A percentile compares a stretch with the other conserved stretches of the same genome.
Evolutionary conservation across 2,113 vertebrate genomes (phyloP).

Genomic region (human (Homo sapiens)): DNA sequence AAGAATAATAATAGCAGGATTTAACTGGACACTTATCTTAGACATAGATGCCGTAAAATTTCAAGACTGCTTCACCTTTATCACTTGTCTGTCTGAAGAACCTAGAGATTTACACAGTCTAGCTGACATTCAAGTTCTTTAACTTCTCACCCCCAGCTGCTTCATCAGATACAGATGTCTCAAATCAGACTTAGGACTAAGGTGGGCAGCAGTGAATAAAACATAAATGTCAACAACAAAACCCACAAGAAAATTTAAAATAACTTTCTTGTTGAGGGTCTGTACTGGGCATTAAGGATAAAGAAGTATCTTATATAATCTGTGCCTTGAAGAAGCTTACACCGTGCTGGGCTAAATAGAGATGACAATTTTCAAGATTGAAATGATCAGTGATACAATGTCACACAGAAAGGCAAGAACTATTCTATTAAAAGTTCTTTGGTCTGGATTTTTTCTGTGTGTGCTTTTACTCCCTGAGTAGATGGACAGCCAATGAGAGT

Average conservation of each 20-base stretch:
- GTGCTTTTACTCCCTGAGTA: neutral
- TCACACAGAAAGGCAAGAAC: neutral
- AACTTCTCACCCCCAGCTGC: too few species aligned
- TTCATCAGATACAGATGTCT: neutral
- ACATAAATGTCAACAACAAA: neutral
- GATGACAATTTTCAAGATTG: neutral
- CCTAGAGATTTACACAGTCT: neutral
- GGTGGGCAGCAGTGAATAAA: neutral
- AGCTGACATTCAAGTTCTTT: neutral
- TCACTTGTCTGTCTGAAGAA: neutral
- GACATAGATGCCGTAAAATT: neutral
- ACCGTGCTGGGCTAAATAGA: neutral
- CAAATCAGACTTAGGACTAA: neutral
- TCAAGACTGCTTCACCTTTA: neutral
- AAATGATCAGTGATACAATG: neutral
- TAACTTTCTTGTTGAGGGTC: neutral
- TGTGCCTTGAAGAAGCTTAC: neutral
- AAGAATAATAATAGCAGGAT: neutral
- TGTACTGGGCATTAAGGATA: neutral
- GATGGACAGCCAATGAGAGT: neutral
- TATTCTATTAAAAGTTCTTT: neutral
- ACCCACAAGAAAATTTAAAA: neutral
- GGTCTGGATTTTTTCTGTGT: neutral
- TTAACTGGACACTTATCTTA: neutral
- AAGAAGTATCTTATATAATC: neutral